Percentiles rank a stretch among this genome's conserved stretches.
Evolutionary conservation across 2,113 vertebrate species (phyloP).

Genomic region (Burhinus bistriatus): DNA sequence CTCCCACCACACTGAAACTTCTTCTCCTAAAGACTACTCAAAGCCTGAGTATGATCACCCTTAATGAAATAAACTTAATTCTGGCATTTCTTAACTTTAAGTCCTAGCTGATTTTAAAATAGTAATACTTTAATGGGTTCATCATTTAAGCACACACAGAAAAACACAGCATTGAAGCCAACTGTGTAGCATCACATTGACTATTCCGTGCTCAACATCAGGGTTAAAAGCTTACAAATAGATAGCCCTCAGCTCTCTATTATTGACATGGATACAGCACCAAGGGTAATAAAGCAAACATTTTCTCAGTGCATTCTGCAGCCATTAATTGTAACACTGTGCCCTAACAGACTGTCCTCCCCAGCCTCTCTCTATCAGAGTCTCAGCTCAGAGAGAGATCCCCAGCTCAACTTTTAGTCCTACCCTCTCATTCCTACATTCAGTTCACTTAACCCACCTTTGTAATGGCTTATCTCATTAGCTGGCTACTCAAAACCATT

Average conservation of each 20-base stretch:
- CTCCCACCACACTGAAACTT: background rate
- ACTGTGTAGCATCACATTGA: background rate
- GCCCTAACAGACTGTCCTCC: background rate
- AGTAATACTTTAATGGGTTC: background rate
- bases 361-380: background rate
- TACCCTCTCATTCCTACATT: background rate
- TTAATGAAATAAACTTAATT: background rate
- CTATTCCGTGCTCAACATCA: background rate
- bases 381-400: background rate
- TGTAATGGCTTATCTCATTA: background rate
- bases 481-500: background rate
- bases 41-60: background rate
- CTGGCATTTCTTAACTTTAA: background rate
- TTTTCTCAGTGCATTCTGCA: background rate
- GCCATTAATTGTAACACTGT: background rate
- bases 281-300: background rate
- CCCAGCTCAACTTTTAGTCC: background rate
- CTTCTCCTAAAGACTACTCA: background rate
- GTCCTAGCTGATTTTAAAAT: background rate
- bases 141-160: background rate
- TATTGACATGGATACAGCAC: background rate
- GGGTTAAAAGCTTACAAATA: background rate
- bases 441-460: rapidly evolving
- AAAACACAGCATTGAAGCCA: background rate
- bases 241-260: background rate